phyloP scores from a whole-genome alignment of 2,113 vertebrate species.

The Pelusios castaneus region DNA sequence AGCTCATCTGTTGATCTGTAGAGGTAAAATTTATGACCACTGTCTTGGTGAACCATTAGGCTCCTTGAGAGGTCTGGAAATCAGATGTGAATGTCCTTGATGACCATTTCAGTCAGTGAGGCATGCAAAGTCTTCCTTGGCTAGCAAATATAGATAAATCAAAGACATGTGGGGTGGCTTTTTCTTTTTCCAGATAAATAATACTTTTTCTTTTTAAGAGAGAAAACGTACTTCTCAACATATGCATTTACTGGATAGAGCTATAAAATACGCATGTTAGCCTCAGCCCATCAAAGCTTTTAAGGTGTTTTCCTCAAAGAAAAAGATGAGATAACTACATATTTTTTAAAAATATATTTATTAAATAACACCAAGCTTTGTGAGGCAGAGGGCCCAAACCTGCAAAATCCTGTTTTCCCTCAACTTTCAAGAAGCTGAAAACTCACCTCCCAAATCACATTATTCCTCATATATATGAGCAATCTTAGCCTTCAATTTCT shows the following conservation, averaged over 20 bases:
- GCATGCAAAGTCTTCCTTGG: not conserved
- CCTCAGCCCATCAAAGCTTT: not conserved
- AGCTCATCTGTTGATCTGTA: not conserved
- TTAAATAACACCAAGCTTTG: not conserved
- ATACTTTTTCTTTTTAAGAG: not conserved
- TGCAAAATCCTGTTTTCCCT: not conserved
- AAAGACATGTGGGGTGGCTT: not conserved
- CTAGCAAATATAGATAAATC: not conserved
- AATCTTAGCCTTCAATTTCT: not conserved
- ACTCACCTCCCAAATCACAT: not conserved
- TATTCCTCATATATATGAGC: not conserved
- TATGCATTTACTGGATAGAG: not conserved
- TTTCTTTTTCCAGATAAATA: not conserved
- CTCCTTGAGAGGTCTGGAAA: not conserved
- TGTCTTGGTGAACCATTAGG: not conserved
- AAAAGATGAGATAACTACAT: not conserved
- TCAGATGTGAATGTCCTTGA: not conserved
- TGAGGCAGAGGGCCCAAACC: not conserved
- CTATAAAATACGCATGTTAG: fast-evolving
- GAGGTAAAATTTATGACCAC: not conserved
- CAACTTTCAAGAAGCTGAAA: not conserved
- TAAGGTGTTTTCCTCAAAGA: not conserved
- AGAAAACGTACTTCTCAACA: not conserved
- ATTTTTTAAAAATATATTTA: not conserved
- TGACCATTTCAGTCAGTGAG: not conserved